Percentiles rank a stretch among this genome's conserved stretches.
phyloP scores from a whole-genome alignment of 2,888 invertebrate species.

The Agonum fuliginosum region DNA sequence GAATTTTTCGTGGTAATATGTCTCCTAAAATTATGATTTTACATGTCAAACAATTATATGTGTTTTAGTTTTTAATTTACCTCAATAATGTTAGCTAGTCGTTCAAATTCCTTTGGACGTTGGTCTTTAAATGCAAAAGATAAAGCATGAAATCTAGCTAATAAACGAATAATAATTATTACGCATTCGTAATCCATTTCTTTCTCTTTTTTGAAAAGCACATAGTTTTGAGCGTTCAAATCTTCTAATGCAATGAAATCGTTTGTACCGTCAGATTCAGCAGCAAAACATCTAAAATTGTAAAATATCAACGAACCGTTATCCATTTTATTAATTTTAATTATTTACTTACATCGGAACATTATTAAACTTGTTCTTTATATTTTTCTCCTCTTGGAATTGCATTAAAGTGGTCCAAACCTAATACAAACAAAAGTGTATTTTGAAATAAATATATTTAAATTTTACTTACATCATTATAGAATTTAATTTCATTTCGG shows the following conservation, averaged over 20 bases:
- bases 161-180: conserved; percentile 68
- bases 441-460: no score
- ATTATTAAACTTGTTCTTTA: conserved; percentile 63
- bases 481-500: conserved; percentile 82
- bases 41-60: not conserved
- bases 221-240: conserved; percentile 69
- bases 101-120: conserved; percentile 68
- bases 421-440: no score
- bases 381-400: conserved; percentile 68
- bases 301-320: no score
- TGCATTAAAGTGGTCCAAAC: conserved; percentile 73
- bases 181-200: conserved; percentile 68
- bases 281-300: conserved; percentile 69
- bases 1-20: conserved; percentile 75
- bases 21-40: conserved; percentile 71
- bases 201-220: conserved; percentile 67
- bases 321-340: not conserved
- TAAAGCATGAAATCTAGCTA: conserved; percentile 73
- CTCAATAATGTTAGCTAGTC: conserved; percentile 64
- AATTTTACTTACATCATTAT: conserved; percentile 71
- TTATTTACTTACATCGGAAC: conserved; percentile 66
- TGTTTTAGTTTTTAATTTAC: conserved; percentile 63
- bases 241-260: conserved; percentile 73
- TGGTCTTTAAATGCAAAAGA: conserved; percentile 73
- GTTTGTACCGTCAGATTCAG: conserved; percentile 70